Percentiles rank a stretch among this genome's conserved stretches.
Evolutionary conservation across 2,797 vertebrate genomes (phyloP).

Genomic region (Neomorphus geoffroyi): DNA sequence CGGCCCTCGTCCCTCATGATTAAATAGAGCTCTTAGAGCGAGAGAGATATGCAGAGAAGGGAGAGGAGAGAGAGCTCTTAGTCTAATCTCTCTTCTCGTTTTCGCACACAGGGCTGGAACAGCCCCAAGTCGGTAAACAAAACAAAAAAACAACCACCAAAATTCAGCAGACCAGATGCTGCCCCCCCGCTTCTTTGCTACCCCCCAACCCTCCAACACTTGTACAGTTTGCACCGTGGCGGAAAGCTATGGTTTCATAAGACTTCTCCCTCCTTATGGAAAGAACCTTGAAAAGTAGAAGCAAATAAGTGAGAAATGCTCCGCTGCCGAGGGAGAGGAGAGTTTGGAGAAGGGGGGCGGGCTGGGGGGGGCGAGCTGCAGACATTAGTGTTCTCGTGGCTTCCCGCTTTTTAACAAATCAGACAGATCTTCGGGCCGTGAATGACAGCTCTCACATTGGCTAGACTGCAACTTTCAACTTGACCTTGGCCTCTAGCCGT

Average conservation of each 20-base stretch:
- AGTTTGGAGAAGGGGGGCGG: background rate
- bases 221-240: background rate
- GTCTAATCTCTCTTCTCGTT: background rate
- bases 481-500: slow-evolving; percentile 96
- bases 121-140: slow-evolving; percentile 39
- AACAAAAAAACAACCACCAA: slow-evolving; percentile 23
- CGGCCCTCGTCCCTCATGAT: background rate
- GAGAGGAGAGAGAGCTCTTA: background rate
- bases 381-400: slow-evolving; percentile 52
- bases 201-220: background rate
- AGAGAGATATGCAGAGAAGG: background rate
- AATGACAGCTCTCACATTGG: slow-evolving; percentile 82
- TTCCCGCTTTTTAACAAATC: slow-evolving; percentile 75
- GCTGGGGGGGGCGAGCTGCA: background rate
- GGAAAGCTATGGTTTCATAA: slow-evolving; percentile 6
- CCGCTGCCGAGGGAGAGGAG: background rate
- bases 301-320: background rate
- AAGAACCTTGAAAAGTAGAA: background rate
- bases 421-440: slow-evolving; percentile 68
- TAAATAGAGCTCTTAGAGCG: background rate
- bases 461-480: slow-evolving; percentile 92
- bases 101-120: background rate
- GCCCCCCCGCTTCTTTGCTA: background rate
- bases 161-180: slow-evolving; percentile 36
- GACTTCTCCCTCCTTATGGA: background rate